phyloP scores from a whole-genome alignment of 2,888 invertebrate genomes.

The Unio pictorum region DNA sequence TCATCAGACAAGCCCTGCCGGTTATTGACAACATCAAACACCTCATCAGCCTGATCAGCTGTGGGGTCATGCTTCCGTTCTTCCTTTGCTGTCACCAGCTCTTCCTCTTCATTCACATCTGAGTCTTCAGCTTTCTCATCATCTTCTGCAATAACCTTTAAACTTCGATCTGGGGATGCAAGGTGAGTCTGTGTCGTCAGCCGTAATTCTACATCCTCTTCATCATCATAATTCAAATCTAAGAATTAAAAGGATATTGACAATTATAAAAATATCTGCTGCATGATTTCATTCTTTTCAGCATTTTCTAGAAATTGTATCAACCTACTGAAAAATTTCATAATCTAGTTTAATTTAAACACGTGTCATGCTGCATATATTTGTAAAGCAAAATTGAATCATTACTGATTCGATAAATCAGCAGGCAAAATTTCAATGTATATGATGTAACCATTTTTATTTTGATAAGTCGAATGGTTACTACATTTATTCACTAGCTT shows the following conservation, averaged over 20 bases:
- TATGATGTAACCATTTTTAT: too few relatives aligned
- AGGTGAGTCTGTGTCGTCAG: constrained; percentile 6
- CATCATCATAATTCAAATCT: constrained; percentile 40
- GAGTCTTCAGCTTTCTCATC: constrained; percentile 46
- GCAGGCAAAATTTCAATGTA: too few relatives aligned
- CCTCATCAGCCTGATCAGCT: constrained; percentile 33
- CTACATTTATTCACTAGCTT: too few relatives aligned
- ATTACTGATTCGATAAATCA: too few relatives aligned
- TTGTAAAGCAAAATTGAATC: too few relatives aligned
- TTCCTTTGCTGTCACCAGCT: constrained; percentile 14
- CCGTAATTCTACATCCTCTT: constrained; percentile 20
- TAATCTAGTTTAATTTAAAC: too few relatives aligned
- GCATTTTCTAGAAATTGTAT: too few relatives aligned
- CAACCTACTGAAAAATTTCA: too few relatives aligned
- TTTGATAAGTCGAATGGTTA: too few relatives aligned
- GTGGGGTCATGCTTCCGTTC: constrained; percentile 10
- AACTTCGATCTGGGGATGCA: constrained; percentile 48
- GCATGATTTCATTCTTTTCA: too few relatives aligned
- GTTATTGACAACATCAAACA: constrained; percentile 31
- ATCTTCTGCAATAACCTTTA: constrained; percentile 60
- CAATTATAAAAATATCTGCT: background rate
- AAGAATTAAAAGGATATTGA: background rate
- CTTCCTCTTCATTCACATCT: constrained; percentile 32
- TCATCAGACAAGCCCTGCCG: constrained; percentile 55
- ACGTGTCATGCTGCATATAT: too few relatives aligned